These are phyloP conservation scores for Machimus rusticus DNA, from an alignment of 2,888 invertebrate genomes.

Conservation along the genomic window DNA sequence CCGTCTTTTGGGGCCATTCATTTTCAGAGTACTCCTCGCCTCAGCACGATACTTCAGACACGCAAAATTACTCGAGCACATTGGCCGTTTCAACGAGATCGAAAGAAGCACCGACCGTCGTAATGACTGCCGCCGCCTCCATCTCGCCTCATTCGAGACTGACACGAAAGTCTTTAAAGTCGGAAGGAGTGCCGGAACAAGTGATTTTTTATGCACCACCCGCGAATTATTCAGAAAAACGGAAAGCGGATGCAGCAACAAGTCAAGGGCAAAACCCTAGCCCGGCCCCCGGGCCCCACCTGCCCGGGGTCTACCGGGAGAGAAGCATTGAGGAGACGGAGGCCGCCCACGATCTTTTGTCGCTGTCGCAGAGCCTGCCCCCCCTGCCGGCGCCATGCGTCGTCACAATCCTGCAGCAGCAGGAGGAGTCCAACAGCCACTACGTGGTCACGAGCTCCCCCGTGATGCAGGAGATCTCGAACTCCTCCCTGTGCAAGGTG, in stretches of 20 bases:
- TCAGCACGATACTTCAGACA: constrained; percentile 29
- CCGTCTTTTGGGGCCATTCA: constrained; percentile 2
- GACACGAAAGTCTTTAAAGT: constrained; percentile 45
- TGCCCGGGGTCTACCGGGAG: constrained; percentile 58
- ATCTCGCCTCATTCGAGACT: constrained; percentile 39
- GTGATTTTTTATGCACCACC: constrained; percentile 63
- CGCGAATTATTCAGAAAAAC: constrained; percentile 50
- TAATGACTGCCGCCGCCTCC: constrained; percentile 38
- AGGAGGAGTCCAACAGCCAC: constrained; percentile 38
- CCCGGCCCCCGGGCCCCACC: neutral
- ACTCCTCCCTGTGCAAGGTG: constrained; percentile 47
- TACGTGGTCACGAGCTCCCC: constrained; percentile 50
- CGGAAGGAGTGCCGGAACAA: constrained; percentile 56
- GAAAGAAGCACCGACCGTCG: constrained; percentile 31
- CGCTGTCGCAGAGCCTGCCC: constrained; percentile 78
- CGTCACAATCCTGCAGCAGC: constrained; percentile 69
- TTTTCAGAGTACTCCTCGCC: constrained; percentile 41
- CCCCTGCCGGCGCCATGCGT: constrained; percentile 76
- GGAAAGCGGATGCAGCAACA: constrained; percentile 35
- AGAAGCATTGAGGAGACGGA: constrained; percentile 85
- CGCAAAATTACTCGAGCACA: constrained; percentile 36
- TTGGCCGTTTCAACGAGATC: constrained; percentile 40
- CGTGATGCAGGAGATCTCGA: constrained; percentile 62
- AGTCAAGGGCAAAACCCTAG: neutral
- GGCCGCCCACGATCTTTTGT: constrained; percentile 83